Percentiles rank a stretch among this genome's conserved stretches.
Evolutionary conservation across 2,888 invertebrate species (phyloP).

Genomic region (Lacanobia wlatinum): DNA sequence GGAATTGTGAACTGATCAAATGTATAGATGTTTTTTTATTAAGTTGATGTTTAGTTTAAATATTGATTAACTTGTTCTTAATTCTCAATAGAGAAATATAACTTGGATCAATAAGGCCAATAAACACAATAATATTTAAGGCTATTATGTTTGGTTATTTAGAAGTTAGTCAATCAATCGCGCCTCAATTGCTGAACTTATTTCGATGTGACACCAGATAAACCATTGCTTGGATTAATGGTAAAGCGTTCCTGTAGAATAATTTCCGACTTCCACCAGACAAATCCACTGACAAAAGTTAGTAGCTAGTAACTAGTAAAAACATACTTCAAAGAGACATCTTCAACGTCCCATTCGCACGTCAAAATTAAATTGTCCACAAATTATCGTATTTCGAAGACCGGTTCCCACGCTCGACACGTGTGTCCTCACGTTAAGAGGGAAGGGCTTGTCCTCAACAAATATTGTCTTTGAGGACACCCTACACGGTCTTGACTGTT

Average conservation of each 20-base stretch:
- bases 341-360: slow-evolving; percentile 74
- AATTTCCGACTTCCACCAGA: not conserved
- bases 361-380: slow-evolving; percentile 76
- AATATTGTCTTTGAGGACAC: slow-evolving; percentile 90
- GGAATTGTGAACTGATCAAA: too few species aligned
- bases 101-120: too few species aligned
- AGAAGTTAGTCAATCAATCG: too few species aligned
- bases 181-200: too few species aligned
- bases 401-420: slow-evolving; percentile 85
- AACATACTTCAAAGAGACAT: slow-evolving; percentile 20
- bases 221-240: too few species aligned
- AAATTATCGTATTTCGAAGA: slow-evolving; percentile 83
- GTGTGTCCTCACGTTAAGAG: slow-evolving; percentile 79
- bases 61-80: too few species aligned
- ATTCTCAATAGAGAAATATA: too few species aligned
- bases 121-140: too few species aligned
- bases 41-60: too few species aligned
- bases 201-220: too few species aligned
- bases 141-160: too few species aligned
- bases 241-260: not conserved
- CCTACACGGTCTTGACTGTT: slow-evolving; percentile 81
- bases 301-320: not conserved
- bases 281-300: not conserved
- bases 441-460: slow-evolving; percentile 85
- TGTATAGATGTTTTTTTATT: too few species aligned